Conservation (phyloP, 2,113 vertebrate genomes). For the Malurus elegans region DNA sequence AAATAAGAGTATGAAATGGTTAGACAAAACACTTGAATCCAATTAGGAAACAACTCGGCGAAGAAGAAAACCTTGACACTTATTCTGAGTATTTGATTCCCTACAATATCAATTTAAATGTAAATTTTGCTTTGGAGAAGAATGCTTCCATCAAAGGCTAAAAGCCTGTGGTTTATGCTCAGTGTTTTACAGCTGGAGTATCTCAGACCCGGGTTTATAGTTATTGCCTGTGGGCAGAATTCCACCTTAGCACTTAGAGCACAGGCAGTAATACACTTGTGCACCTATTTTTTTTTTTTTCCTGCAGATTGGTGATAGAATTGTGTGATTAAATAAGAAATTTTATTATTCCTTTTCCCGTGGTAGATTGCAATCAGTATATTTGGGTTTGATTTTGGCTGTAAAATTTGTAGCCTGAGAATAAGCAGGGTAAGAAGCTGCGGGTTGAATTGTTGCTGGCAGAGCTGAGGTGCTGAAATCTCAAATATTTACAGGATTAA, state of each 20-base stretch:
- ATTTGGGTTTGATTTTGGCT: not conserved
- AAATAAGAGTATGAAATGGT: not conserved
- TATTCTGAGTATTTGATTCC: not conserved
- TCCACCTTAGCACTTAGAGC: not conserved
- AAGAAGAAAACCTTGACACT: not conserved
- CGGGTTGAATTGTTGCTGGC: not conserved
- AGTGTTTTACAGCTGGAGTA: not conserved
- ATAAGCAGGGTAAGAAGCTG: not conserved
- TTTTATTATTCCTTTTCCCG: not conserved
- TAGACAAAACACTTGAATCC: conserved; percentile 12
- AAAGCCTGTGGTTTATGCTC: not conserved
- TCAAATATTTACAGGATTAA: not conserved
- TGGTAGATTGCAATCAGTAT: not conserved
- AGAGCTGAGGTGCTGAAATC: not conserved
- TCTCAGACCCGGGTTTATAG: not conserved
- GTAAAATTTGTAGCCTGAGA: not conserved
- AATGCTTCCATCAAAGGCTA: not conserved
- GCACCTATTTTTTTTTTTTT: not conserved
- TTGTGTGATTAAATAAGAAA: not conserved
- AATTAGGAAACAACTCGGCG: conserved; percentile 14
- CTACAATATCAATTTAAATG: not conserved
- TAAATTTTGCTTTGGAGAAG: conserved; percentile 33
- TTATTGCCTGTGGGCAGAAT: not conserved
- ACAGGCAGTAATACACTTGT: not conserved
- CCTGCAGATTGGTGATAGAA: not conserved